Conservation (phyloP, 2,888 invertebrate species). For the Galeopsomyia nigrocyanea region DNA sequence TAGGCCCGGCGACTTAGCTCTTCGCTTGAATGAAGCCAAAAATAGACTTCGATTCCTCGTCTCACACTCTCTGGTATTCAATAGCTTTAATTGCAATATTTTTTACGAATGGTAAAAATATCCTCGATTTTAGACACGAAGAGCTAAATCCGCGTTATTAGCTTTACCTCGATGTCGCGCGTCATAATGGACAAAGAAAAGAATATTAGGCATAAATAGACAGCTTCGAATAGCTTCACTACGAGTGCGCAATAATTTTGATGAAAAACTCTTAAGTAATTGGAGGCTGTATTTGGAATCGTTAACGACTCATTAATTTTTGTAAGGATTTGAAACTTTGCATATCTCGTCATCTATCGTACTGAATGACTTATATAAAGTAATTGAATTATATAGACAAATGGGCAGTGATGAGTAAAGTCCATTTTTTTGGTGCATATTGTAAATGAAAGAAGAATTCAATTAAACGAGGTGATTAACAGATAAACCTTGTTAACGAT, state of each 20-base stretch:
- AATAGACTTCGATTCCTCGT: not conserved
- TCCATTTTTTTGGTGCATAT: constrained; percentile 56
- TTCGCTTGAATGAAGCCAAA: constrained; percentile 21
- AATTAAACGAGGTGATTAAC: constrained; percentile 54
- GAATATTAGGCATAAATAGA: constrained; percentile 22
- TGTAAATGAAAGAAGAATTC: constrained; percentile 46
- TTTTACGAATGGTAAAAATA: not conserved
- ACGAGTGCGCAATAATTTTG: constrained; percentile 45
- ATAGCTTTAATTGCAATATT: no score
- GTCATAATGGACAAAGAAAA: constrained; percentile 5
- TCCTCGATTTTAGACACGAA: constrained; percentile 3
- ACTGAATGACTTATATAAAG: constrained; percentile 35
- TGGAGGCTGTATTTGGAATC: constrained; percentile 22
- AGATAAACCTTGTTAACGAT: constrained; percentile 55
- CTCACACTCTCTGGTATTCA: no score
- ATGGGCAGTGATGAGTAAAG: constrained; percentile 8
- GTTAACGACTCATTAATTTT: constrained; percentile 40
- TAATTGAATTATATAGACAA: constrained; percentile 23
- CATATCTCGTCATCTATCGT: constrained; percentile 45
- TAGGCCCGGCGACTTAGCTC: constrained; percentile 17
- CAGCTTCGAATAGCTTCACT: constrained; percentile 43
- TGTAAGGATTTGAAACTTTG: constrained; percentile 42
- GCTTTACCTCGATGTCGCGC: constrained; percentile 17
- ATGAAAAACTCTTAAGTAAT: constrained; percentile 32
- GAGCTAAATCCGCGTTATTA: constrained; percentile 16